phyloP scores from a whole-genome alignment of 2,888 invertebrate species.

The Campoplex capitator region DNA sequence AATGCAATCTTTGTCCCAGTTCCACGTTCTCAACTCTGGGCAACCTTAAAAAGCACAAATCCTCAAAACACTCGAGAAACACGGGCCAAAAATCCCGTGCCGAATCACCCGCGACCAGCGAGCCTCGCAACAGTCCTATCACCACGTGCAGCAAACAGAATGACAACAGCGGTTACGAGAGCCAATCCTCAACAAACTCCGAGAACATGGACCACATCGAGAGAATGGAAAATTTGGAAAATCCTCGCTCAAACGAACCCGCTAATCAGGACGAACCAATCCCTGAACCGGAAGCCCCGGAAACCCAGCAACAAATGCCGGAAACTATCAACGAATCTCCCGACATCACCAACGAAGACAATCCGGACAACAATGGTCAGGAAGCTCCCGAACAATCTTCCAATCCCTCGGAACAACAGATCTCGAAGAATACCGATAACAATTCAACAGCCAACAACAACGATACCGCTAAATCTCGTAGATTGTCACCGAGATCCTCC shows the following conservation, averaged over 20 bases:
- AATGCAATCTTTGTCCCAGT: slow-evolving; percentile 92
- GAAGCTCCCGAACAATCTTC: slow-evolving; percentile 76
- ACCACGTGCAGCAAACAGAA: slow-evolving; percentile 75
- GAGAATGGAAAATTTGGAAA: slow-evolving; percentile 84
- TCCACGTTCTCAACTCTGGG: slow-evolving; percentile 93
- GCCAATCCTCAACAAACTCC: slow-evolving; percentile 80
- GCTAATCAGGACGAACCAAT: slow-evolving; percentile 61
- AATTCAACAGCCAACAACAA: slow-evolving; percentile 67
- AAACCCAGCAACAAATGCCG: not conserved
- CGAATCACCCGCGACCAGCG: slow-evolving; percentile 67
- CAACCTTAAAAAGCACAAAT: slow-evolving; percentile 92
- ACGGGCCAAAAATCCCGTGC: slow-evolving; percentile 61
- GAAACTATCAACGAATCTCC: not conserved
- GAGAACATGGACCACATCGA: slow-evolving; percentile 72
- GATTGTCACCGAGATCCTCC: slow-evolving; percentile 80
- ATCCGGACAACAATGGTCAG: slow-evolving; percentile 77
- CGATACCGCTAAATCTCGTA: slow-evolving; percentile 75
- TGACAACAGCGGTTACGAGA: slow-evolving; percentile 82
- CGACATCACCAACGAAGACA: slow-evolving; percentile 68
- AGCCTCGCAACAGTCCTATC: slow-evolving; percentile 75
- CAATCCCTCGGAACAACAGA: slow-evolving; percentile 69
- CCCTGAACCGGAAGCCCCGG: not conserved
- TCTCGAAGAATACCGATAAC: slow-evolving; percentile 3
- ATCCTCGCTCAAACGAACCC: slow-evolving; percentile 67
- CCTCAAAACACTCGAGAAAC: slow-evolving; percentile 88